phyloP scores from a whole-genome alignment of 2,113 vertebrate genomes.

The Oryzias javanicus region DNA sequence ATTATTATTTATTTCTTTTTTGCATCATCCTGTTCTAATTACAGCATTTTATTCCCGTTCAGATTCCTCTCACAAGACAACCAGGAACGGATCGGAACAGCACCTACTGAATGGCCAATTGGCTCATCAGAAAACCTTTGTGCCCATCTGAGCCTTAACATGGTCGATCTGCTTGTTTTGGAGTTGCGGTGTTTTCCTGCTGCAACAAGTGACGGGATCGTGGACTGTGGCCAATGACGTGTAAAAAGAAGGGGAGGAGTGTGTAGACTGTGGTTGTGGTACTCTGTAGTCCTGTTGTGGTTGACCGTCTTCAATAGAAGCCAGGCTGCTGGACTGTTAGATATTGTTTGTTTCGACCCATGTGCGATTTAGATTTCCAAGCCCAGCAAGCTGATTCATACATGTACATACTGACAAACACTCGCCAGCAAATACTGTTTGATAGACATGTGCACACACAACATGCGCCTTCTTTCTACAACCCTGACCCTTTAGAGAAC shows the following conservation, averaged over 20 bases:
- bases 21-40: slow-evolving; percentile 22
- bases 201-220: slow-evolving; percentile 19
- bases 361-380: slow-evolving; percentile 34
- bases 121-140: slow-evolving; percentile 38
- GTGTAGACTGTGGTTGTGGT: slow-evolving; percentile 70
- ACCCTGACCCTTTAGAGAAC: slow-evolving; percentile 64
- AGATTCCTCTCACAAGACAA: slow-evolving; percentile 82
- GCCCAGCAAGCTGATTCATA: slow-evolving; percentile 36
- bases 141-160: slow-evolving; percentile 23
- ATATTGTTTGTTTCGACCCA: slow-evolving; percentile 47
- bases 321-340: slow-evolving; percentile 64
- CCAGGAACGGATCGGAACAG: slow-evolving; percentile 84
- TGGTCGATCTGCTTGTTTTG: slow-evolving; percentile 33
- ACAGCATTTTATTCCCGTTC: slow-evolving; percentile 15
- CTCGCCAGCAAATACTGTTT: slow-evolving; percentile 13
- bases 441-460: slow-evolving; percentile 24
- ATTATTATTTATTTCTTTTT: too few relatives aligned
- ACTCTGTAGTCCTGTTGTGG: slow-evolving; percentile 66
- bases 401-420: slow-evolving; percentile 31
- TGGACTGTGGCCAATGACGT: slow-evolving; percentile 45
- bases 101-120: slow-evolving; percentile 71
- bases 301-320: slow-evolving; percentile 64
- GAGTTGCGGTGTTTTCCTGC: slow-evolving; percentile 24
- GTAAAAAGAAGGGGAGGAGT: slow-evolving; percentile 46
- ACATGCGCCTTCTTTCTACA: slow-evolving; percentile 70